phyloP scores from a whole-genome alignment of 2,113 vertebrate species.

The Gallinago jamesoni region DNA sequence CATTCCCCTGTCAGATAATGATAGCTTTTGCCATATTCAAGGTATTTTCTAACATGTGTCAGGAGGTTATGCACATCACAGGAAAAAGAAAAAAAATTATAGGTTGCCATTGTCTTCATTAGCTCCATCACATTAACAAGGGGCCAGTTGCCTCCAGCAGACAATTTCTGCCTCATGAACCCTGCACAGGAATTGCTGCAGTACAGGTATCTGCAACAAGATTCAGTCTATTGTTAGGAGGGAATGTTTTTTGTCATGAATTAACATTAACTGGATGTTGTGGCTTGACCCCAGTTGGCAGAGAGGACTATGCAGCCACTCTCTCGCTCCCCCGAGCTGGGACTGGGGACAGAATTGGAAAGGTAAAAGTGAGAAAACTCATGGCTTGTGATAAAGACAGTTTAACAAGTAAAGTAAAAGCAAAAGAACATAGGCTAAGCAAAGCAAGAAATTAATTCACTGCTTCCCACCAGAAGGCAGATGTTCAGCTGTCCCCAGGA shows the following conservation, averaged over 20 bases:
- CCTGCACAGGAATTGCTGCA: not conserved
- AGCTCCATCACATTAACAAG: conserved; percentile 16
- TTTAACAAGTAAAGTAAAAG: not conserved
- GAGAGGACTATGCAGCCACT: not conserved
- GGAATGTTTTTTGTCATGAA: not conserved
- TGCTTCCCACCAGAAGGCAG: not conserved
- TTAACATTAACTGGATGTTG: not conserved
- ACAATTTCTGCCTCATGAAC: not conserved
- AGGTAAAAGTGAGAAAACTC: not conserved
- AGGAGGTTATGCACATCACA: not conserved
- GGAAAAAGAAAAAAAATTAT: conserved; percentile 16
- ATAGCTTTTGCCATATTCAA: conserved; percentile 3
- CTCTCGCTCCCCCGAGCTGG: not conserved
- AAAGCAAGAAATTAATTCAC: not conserved
- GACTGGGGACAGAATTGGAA: not conserved
- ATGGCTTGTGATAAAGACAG: not conserved
- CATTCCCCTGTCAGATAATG: not conserved
- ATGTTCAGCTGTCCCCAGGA: not conserved
- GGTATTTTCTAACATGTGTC: not conserved
- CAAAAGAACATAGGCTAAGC: not conserved
- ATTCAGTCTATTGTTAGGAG: not conserved
- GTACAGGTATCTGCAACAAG: not conserved
- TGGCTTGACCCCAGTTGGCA: not conserved
- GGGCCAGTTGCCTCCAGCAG: not conserved
- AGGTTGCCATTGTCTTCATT: conserved; percentile 42